phyloP scores from a whole-genome alignment of 1,140 invertebrate species.

The Macrocentrus cingulum region DNA sequence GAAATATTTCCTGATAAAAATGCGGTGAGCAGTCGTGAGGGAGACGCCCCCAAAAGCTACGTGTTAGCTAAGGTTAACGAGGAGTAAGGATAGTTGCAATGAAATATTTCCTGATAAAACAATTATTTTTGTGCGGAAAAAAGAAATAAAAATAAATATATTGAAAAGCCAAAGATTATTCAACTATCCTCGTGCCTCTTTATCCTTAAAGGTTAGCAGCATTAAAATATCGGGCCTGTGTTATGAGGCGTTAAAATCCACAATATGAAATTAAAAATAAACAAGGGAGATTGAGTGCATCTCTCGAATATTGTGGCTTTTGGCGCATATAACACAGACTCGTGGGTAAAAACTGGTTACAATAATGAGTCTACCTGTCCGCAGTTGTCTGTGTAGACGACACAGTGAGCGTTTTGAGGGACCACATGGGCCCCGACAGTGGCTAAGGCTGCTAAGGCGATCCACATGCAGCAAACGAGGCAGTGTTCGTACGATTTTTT shows the following conservation, averaged over 20 bases:
- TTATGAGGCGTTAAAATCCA: conserved; percentile 29
- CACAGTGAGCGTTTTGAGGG: conserved; percentile 85
- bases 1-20: conserved; percentile 51
- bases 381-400: conserved; percentile 93
- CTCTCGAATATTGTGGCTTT: too few relatives aligned
- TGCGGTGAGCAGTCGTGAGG: conserved; percentile 61
- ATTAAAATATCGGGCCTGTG: conserved; percentile 54
- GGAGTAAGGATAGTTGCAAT: conserved; percentile 29
- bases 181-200: conserved; percentile 35
- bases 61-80: conserved; percentile 56
- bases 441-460: conserved; percentile 62
- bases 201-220: conserved; percentile 58
- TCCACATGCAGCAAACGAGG: conserved; percentile 62
- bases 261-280: conserved; percentile 13
- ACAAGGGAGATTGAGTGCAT: too few relatives aligned
- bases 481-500: conserved; percentile 58
- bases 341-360: conserved; percentile 61
- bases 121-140: too few relatives aligned
- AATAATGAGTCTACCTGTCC: conserved; percentile 82
- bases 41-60: conserved; percentile 59
- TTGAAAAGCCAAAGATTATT: not conserved
- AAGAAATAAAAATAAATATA: not conserved
- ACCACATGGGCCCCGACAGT: conserved; percentile 64
- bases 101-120: conserved; percentile 49
- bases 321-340: conserved; percentile 48